phyloP scores from a whole-genome alignment of 2,797 vertebrate genomes.

The Hemibagrus guttatus region DNA sequence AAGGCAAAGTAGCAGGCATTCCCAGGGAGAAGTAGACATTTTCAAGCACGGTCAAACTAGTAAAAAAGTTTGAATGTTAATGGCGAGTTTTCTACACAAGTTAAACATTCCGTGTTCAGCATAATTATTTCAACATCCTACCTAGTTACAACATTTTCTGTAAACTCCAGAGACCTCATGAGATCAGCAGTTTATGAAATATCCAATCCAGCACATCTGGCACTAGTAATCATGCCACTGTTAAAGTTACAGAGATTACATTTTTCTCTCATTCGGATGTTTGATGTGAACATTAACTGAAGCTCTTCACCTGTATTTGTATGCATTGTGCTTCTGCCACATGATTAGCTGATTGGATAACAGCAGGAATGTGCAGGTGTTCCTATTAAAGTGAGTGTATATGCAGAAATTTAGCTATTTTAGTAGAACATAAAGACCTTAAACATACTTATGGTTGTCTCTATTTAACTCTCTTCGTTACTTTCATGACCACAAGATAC shows the following conservation, averaged over 20 bases:
- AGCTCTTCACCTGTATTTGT: neutral
- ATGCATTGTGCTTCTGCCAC: neutral
- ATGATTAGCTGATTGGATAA: neutral
- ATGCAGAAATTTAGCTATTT: neutral
- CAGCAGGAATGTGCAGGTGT: neutral
- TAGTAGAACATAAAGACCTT: neutral
- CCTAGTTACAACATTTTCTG: neutral
- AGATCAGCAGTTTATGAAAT: neutral
- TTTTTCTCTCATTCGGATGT: neutral
- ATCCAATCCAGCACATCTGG: neutral
- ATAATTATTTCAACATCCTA: neutral
- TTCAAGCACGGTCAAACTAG: neutral
- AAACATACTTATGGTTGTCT: neutral
- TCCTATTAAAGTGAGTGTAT: neutral
- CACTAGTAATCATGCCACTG: neutral
- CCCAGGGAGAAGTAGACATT: neutral
- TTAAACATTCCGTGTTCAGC: neutral
- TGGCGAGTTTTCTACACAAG: neutral
- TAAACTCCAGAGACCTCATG: neutral
- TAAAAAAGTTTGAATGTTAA: neutral
- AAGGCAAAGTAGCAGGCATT: neutral
- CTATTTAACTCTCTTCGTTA: neutral
- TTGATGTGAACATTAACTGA: neutral
- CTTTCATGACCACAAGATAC: neutral
- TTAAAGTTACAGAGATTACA: neutral